Conservation (phyloP, 1,140 invertebrate species). For the Drosophila orosa region DNA sequence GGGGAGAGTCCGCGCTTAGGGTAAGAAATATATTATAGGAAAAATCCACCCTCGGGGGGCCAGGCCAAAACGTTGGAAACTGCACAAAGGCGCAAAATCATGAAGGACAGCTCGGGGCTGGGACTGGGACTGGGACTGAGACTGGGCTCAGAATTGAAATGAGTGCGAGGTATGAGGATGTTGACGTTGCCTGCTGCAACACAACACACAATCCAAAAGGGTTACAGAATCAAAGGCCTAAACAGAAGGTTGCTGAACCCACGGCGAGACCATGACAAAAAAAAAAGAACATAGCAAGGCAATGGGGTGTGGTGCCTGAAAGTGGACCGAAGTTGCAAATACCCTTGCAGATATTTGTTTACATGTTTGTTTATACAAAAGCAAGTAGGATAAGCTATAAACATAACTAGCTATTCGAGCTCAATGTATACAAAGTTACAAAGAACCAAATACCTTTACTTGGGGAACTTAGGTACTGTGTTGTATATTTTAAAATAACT, state of each 20-base stretch:
- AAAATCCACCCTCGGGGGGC: conserved; percentile 62
- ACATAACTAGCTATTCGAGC: conserved; percentile 4
- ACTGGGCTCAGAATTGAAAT: conserved; percentile 35
- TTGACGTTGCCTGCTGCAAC: conserved; percentile 56
- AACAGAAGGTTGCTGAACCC: conserved; percentile 51
- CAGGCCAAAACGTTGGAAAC: conserved; percentile 41
- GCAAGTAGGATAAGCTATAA: neutral
- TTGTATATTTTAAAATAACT: neutral
- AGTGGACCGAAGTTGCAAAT: conserved; percentile 21
- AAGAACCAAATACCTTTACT: neutral
- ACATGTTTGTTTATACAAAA: conserved; percentile 12
- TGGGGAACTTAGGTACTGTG: too few relatives aligned
- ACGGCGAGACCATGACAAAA: conserved; percentile 37
- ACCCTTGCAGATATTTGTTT: conserved; percentile 20
- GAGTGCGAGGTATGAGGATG: conserved; percentile 47
- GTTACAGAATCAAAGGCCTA: conserved; percentile 53
- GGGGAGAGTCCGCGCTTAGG: conserved; percentile 11
- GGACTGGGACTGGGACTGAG: conserved; percentile 7
- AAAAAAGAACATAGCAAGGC: conserved; percentile 14
- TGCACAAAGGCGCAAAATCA: conserved; percentile 53
- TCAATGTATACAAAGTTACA: neutral
- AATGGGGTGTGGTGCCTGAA: conserved; percentile 5
- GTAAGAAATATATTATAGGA: conserved; percentile 61
- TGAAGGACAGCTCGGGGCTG: conserved; percentile 43
- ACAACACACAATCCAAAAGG: conserved; percentile 38